These are phyloP conservation scores for Diabrotica undecimpunctata DNA, from an alignment of 1,140 invertebrate species.

Conservation along the genomic window DNA sequence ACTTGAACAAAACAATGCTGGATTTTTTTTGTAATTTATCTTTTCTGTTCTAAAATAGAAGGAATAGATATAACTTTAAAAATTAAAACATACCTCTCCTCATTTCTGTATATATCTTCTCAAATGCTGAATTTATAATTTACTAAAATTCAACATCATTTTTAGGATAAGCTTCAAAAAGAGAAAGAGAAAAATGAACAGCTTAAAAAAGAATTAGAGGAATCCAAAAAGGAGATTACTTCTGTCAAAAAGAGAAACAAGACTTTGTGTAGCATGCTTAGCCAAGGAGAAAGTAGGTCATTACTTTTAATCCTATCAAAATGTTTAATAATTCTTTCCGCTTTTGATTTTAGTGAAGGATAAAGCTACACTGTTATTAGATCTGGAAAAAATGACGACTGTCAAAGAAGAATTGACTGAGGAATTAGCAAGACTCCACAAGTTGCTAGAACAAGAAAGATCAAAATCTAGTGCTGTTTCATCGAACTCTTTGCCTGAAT, in stretches of 20 bases:
- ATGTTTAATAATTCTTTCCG: background rate
- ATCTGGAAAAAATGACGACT: constrained; percentile 65
- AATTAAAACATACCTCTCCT: no score
- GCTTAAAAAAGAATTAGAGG: constrained; percentile 59
- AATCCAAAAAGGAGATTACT: constrained; percentile 63
- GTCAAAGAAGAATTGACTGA: constrained; percentile 72
- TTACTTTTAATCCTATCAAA: background rate
- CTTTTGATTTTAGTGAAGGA: constrained; percentile 62
- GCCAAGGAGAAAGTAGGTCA: constrained; percentile 73
- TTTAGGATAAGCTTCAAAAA: constrained; percentile 62
- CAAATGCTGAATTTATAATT: no score
- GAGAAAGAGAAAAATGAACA: constrained; percentile 62
- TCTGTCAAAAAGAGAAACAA: constrained; percentile 75
- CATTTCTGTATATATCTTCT: no score
- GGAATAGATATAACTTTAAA: no score
- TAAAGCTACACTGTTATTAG: constrained; percentile 72
- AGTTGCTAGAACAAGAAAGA: constrained; percentile 74
- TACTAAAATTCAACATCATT: constrained; percentile 27
- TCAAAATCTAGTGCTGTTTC: constrained; percentile 54
- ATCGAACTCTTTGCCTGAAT: constrained; percentile 2
- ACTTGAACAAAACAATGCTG: no score
- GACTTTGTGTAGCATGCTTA: constrained; percentile 71
- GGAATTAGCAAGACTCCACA: constrained; percentile 63
- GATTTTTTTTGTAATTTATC: no score
- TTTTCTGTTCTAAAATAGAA: no score